A percentile compares a stretch with the other conserved stretches of the same genome.
Evolutionary conservation across 2,797 vertebrate species (phyloP).

Genomic region (Neomorphus geoffroyi): DNA sequence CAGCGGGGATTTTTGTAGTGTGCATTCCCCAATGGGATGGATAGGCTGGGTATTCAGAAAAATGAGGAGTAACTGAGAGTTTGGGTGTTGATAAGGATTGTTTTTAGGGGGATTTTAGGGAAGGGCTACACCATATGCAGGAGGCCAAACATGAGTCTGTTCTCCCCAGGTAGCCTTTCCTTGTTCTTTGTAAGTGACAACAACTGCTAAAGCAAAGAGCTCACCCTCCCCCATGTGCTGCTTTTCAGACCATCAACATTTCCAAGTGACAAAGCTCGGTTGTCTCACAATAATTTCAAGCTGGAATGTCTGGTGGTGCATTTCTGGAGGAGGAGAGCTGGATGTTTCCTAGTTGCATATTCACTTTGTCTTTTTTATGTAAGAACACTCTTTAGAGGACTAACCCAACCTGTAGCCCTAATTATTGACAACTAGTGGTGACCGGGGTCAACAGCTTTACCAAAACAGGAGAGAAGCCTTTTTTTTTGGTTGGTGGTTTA

Average conservation of each 20-base stretch:
- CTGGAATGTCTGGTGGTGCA: background rate
- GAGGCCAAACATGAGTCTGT: background rate
- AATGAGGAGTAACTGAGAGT: background rate
- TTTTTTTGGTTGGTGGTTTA: background rate
- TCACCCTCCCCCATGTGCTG: background rate
- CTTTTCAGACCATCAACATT: background rate
- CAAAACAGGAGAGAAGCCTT: background rate
- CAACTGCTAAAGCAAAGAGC: background rate
- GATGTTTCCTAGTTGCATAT: background rate
- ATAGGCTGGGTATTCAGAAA: background rate
- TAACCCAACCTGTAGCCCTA: background rate
- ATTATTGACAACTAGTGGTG: background rate
- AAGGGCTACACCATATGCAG: background rate
- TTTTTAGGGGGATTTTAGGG: background rate
- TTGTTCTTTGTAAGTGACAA: background rate
- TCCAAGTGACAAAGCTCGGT: fast-evolving
- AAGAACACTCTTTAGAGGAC: background rate
- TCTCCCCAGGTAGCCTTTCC: background rate
- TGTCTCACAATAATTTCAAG: background rate
- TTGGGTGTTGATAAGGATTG: background rate
- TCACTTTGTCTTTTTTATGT: background rate
- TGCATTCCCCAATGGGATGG: background rate
- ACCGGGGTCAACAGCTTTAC: background rate
- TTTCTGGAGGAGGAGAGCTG: background rate
- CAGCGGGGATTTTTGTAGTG: background rate